Evolutionary conservation across 2,888 invertebrate species (phyloP), one percentile per base, ranked within the genome.

Genomic region (Eumacrocentrus americanus): DNA sequence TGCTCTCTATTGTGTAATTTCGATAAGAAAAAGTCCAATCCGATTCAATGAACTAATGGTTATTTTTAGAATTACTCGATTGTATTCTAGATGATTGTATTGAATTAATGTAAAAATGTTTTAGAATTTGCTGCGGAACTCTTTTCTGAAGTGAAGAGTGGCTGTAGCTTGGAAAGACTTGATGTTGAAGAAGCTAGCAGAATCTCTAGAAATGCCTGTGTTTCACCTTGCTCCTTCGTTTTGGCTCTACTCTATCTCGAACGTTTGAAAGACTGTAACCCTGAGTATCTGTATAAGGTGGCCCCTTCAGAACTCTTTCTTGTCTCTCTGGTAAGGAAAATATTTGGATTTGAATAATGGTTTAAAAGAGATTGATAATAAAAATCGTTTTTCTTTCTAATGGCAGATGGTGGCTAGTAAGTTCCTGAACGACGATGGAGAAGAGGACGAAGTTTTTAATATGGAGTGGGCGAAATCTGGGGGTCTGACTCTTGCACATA

Each of bases 371-470:
- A n/a, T n/a, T n/a, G n/a, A n/a, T n/a, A n/a, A n/a, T n/a, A n/a
- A n/a, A n/a, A n/a, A n/a, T n/a, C n/a, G n/a, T n/a, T n/a, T n/a
- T n/a, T n/a, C n/a, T n/a, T n/a, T 60, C 62, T 65, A 72, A 67
- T 68, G 79, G 7, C 78, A 96, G 96, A 92, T 98, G 91, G 91
- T 98, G 72, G 96, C 98, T 56, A 95, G 94, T 73, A 98, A 98
- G 84, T 97, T 94, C 82, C 83, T 95, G 70, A 92, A 96, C 81
- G 95, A 96, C 74, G 92, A 94, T 73, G 95, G 95, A 38, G 93
- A 94, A 76, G 91, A 92, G 65, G 95, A 95, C 76, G 94, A 95
- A 80, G 92, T 94, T 65, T 89, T 92, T 77, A 90, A 95, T 76
- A 89, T 91, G 58, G 95, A 96, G 82, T 98, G 98, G 97, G 96